Conservation (phyloP, 2,113 vertebrate genomes). For the Periophthalmodon schlosseri region DNA sequence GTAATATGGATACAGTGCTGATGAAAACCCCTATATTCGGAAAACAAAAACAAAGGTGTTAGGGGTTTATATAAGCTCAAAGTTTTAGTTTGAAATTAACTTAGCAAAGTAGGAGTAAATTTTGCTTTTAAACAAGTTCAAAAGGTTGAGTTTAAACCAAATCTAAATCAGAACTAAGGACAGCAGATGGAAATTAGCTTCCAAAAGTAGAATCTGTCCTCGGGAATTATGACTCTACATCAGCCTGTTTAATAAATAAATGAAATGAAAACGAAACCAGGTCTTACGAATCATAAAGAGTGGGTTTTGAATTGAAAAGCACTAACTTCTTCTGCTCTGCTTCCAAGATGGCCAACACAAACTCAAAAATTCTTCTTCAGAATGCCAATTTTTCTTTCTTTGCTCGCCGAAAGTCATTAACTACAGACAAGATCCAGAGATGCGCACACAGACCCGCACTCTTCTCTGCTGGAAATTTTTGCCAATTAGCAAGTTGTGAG, state of each 20-base stretch:
- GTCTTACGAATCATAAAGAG: background rate
- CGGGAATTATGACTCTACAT: no score
- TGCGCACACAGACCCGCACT: slow-evolving; percentile 23
- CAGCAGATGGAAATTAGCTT: no score
- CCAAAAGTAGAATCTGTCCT: no score
- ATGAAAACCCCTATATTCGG: background rate
- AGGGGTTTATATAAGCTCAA: background rate
- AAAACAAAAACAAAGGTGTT: background rate
- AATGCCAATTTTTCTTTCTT: background rate
- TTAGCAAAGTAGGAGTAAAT: background rate
- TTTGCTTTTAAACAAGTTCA: no score
- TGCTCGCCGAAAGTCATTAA: slow-evolving; percentile 2
- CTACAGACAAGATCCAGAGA: slow-evolving; percentile 20
- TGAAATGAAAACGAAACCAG: no score
- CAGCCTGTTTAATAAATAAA: no score
- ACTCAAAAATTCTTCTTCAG: background rate
- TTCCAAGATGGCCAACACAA: background rate
- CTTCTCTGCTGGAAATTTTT: slow-evolving; percentile 63
- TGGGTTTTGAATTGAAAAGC: background rate
- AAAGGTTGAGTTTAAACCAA: background rate
- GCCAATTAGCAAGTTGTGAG: slow-evolving; percentile 73
- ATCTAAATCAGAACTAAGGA: background rate
- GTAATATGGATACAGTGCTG: background rate
- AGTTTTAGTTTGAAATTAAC: background rate
- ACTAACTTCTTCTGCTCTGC: no score